These are phyloP conservation scores for Mastigias papua DNA, from an alignment of 30 jellyfish, hydroid and myxozoan genomes.

Conservation along the genomic window DNA sequence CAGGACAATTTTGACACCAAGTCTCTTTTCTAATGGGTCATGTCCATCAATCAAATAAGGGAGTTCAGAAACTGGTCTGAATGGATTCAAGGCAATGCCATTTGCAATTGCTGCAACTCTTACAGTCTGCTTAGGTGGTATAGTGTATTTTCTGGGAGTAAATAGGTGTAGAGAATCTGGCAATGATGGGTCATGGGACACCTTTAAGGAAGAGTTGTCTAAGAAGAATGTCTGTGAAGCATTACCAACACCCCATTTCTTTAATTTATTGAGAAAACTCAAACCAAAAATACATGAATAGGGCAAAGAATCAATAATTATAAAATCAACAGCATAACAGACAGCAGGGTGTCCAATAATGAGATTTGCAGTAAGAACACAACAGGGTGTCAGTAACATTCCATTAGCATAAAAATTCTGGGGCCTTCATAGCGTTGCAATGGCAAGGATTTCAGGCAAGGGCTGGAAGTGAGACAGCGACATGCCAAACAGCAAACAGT, in stretches of 20 bases:
- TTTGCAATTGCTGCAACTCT: constrained; percentile 15
- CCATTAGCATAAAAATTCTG: constrained; percentile 51
- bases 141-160: constrained; percentile 25
- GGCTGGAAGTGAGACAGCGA: constrained; percentile 37
- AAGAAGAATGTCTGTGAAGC: constrained; percentile 21
- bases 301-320: constrained; percentile 41
- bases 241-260: constrained; percentile 40
- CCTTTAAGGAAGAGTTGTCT: constrained; percentile 30
- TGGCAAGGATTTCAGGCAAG: constrained; percentile 4
- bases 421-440: constrained; percentile 38
- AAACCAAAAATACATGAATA: constrained; percentile 43
- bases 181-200: constrained; percentile 29
- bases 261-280: constrained; percentile 48
- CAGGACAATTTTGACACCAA: constrained; percentile 20
- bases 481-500: constrained; percentile 56
- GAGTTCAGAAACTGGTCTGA: constrained; percentile 47
- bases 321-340: constrained; percentile 18
- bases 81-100: constrained; percentile 19
- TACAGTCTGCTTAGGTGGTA: constrained; percentile 30
- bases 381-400: constrained; percentile 31
- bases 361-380: constrained; percentile 46
- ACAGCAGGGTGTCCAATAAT: constrained; percentile 59
- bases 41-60: constrained; percentile 46
- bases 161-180: constrained; percentile 20
- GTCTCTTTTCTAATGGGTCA: constrained; percentile 44